Base-by-base conservation (phyloP, 1,140 invertebrate genomes). In the Caenorhabditis remanei region DNA sequence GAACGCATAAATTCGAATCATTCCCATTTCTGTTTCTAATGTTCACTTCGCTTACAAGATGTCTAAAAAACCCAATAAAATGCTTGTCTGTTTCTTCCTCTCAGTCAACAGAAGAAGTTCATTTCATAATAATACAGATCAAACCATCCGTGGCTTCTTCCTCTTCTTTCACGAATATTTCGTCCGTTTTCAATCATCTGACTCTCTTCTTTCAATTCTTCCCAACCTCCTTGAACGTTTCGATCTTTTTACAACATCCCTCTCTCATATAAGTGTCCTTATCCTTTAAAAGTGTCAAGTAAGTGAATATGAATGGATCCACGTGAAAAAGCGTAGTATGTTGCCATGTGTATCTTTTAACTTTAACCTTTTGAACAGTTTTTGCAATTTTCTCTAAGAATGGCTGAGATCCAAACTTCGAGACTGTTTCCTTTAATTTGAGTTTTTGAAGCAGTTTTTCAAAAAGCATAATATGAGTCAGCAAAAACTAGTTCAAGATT, bases 281-380 rank as follows among this genome's bases (percentile, higher is more conserved):
- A 50, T 50, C 71, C 71, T 79, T 50, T 79, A 71, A 71, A 79
- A 79, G 71, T 79, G 71, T 79, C 71, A 79, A 79, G 21, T 79
- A 24, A 71, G 41, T 71, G 67, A 21, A 58, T 19, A 19, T 32
- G 71, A 50, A 32, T 46, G 16, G 46, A 50, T 79, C 21, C 71
- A 79, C n/a, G 46, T 79, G 46, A 79, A 50, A 48, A 79, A 16
- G 46, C 13, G 46, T 79, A 79, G 40, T 50, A 79, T 79, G 40
- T 79, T 79, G 71, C 46, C 71, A 50, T 50, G 14, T 6, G 14
- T 63, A 63, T 63, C 2, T n/a, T 16, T 16, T 58, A 8, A 58
- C 56, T 58, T 58, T n/a, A 19, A n/a, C 32, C 32, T 32, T 32
- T 32, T 32, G 32, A 32, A 32, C 32, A 32, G 32, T 32, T 32